Percentiles rank a stretch among this genome's conserved stretches.
Evolutionary conservation across 2,113 vertebrate genomes (phyloP).

Genomic region (Oryzias woworae): DNA sequence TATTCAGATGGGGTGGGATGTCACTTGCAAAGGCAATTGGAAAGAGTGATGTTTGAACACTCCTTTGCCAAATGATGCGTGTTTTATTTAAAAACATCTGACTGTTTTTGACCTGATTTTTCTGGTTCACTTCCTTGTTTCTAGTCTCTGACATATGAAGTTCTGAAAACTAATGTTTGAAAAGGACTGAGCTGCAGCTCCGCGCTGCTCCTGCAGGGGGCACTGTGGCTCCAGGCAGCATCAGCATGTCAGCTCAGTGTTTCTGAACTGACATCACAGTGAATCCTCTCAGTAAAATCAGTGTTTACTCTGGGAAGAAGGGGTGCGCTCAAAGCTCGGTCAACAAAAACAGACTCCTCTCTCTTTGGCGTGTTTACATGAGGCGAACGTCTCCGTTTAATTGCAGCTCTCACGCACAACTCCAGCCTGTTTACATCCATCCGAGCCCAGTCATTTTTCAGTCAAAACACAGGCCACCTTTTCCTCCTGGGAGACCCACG

Average conservation of each 20-base stretch:
- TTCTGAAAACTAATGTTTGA: neutral
- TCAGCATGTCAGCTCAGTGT: neutral
- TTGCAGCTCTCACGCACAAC: neutral
- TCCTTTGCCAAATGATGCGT: too few species aligned
- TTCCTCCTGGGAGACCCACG: neutral
- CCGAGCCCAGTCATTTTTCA: neutral
- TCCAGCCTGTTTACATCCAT: neutral
- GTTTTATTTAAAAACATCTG: too few species aligned
- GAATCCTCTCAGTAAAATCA: neutral
- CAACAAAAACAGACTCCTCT: neutral
- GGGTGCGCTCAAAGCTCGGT: neutral
- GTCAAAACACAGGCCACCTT: neutral
- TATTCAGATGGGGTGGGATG: too few species aligned
- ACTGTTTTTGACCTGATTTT: too few species aligned
- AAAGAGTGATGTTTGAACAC: too few species aligned
- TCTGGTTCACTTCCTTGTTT: too few species aligned
- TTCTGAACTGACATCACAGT: neutral
- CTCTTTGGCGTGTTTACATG: slow-evolving; percentile 1
- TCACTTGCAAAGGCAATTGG: too few species aligned
- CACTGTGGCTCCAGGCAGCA: slow-evolving; percentile 33
- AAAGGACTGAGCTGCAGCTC: slow-evolving; percentile 1
- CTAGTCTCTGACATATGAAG: too few species aligned
- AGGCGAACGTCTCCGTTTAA: neutral
- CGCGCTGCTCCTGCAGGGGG: slow-evolving; percentile 28
- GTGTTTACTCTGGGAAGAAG: neutral